Conservation (phyloP, 2,888 invertebrate species). For the Sarcophaga subvicina region DNA sequence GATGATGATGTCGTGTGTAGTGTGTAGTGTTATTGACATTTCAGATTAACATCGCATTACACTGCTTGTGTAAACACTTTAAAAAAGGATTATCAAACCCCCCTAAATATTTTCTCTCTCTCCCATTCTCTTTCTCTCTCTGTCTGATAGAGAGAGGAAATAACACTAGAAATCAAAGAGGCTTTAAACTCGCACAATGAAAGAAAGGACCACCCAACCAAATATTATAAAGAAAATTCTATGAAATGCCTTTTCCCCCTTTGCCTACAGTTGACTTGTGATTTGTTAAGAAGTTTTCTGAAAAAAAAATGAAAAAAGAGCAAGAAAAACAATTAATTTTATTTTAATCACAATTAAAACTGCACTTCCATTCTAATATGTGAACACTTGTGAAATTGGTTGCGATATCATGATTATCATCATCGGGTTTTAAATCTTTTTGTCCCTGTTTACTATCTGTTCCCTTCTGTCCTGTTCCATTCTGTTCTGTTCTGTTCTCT, state of each 20-base stretch:
- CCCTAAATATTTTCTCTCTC: no score
- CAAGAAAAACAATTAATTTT: slow-evolving; percentile 62
- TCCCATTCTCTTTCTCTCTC: no score
- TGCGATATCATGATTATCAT: neutral
- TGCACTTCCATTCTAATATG: slow-evolving; percentile 30
- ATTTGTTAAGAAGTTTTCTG: slow-evolving; percentile 31
- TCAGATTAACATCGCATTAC: slow-evolving; percentile 74
- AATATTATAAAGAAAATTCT: neutral
- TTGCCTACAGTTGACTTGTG: slow-evolving; percentile 35
- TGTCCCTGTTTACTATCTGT: slow-evolving; percentile 20
- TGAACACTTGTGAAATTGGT: slow-evolving; percentile 63
- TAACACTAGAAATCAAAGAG: no score
- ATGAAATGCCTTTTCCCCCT: no score
- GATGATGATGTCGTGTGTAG: slow-evolving; percentile 4
- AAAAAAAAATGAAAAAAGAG: no score
- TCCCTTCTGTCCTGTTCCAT: slow-evolving; percentile 15
- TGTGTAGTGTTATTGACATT: slow-evolving; percentile 78
- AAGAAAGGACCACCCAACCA: slow-evolving; percentile 36
- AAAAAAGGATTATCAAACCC: slow-evolving; percentile 76
- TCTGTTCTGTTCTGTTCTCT: neutral
- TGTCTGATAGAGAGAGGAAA: no score
- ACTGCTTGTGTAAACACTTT: slow-evolving; percentile 71
- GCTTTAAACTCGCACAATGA: no score
- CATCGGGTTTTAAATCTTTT: neutral
- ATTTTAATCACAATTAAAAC: slow-evolving; percentile 28